Percentiles rank a stretch among this genome's conserved stretches.
phyloP scores from a whole-genome alignment of 2,113 vertebrate genomes.

The Tursiops truncatus region DNA sequence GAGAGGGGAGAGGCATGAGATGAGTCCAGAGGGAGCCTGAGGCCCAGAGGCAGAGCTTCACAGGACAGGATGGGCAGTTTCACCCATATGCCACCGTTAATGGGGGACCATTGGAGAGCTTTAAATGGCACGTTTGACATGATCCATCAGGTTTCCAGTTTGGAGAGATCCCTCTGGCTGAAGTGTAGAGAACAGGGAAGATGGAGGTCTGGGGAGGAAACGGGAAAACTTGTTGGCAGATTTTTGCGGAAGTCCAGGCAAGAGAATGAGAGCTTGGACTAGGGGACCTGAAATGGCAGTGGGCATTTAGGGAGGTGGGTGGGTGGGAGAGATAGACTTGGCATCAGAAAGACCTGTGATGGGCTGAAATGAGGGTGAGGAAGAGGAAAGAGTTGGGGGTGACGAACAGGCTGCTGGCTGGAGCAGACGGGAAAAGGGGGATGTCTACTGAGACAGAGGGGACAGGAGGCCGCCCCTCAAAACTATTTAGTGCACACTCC shows the following conservation, averaged over 20 bases:
- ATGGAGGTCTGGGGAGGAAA: not conserved
- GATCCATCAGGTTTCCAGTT: not conserved
- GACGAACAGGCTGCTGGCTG: not conserved
- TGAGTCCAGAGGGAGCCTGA: not conserved
- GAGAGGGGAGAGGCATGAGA: too few relatives aligned
- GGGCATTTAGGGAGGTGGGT: not conserved
- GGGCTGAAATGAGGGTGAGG: not conserved
- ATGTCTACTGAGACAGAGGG: not conserved
- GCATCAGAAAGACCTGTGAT: too few relatives aligned
- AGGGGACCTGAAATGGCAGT: not conserved
- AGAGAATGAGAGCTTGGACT: not conserved
- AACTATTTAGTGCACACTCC: not conserved
- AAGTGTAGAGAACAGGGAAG: not conserved
- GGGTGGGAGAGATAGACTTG: not conserved
- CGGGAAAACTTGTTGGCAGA: not conserved
- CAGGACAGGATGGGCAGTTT: not conserved
- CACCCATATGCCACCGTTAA: too few relatives aligned
- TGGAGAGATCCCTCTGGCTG: not conserved
- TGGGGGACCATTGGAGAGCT: accelerated
- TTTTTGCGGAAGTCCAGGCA: not conserved
- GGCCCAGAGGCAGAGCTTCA: not conserved
- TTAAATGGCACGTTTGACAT: too few relatives aligned
- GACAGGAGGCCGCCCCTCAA: not conserved
- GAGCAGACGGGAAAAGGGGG: not conserved
- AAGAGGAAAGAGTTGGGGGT: not conserved